A percentile compares a stretch with the other conserved stretches of the same genome.
Conservation (phyloP, 1,140 invertebrate genomes). For the Augochlora pura region DNA sequence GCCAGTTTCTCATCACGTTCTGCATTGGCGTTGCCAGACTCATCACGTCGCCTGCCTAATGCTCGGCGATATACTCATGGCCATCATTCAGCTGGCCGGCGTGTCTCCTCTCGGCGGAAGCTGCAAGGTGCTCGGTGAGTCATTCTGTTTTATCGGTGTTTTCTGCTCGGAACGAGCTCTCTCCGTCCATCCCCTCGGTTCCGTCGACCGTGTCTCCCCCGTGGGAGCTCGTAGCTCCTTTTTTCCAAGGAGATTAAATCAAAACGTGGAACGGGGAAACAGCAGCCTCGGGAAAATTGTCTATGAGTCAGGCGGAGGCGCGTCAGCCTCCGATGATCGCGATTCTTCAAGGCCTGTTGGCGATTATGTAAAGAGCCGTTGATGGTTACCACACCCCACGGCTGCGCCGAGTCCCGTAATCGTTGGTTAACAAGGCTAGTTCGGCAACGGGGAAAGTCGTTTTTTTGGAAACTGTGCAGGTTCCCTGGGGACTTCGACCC, state of each 20-base stretch:
- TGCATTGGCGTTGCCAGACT: constrained; percentile 92
- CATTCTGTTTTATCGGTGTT: constrained; percentile 54
- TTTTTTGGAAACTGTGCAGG: no score
- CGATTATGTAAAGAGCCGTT: neutral
- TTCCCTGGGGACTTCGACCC: no score
- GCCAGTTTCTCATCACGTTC: constrained; percentile 89
- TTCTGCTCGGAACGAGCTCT: neutral
- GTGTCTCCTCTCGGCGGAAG: constrained; percentile 81
- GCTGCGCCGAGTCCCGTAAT: no score
- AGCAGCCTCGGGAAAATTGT: neutral
- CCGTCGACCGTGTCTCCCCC: neutral
- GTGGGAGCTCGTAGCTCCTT: neutral
- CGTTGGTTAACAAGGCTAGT: no score
- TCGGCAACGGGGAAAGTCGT: no score
- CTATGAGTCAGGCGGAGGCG: neutral
- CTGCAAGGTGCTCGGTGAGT: constrained; percentile 86
- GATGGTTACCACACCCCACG: neutral
- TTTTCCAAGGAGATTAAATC: constrained; percentile 19
- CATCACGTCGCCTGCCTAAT: constrained; percentile 90
- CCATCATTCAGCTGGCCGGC: constrained; percentile 85
- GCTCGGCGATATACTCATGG: constrained; percentile 88
- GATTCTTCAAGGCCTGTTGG: neutral
- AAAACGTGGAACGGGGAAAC: neutral
- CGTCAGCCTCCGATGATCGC: neutral
- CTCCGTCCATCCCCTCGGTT: neutral